Evolutionary conservation across 2,888 invertebrate genomes (phyloP), one percentile per base, ranked within the genome.

Genomic region (Doris montereyensis): DNA sequence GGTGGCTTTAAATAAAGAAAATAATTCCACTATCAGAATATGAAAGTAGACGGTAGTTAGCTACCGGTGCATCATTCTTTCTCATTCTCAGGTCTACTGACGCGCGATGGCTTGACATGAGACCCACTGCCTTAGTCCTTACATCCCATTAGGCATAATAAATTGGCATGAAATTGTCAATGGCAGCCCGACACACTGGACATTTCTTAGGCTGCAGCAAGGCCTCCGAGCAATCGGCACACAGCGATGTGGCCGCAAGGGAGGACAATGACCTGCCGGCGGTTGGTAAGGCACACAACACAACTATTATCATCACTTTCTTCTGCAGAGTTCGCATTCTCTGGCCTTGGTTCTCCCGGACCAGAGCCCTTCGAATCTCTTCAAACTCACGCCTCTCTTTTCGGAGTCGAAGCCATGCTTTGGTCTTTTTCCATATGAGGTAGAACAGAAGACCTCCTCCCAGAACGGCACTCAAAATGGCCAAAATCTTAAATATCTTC

Each of bases 241-340:
- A 97, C 34, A 97, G 92, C 87, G 97, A 97, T 95, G 90, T 97
- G 97, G 0, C 97, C 97, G 91, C 97, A 97, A 0, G 97, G 96
- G 81, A 97, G 91, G 76, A 97, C 91, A 85, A 97, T 95, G 60
- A 96, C 95, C 94, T 97, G 96, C 87, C 96, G 95, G 0, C 96
- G 96, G 92, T 96, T 96, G 79, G 94, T 94, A 57, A 95, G 93
- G 91, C 97, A 97, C n/a, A 97, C 95, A 28, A 97, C 95, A 88
- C 97, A 97, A 10, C 94, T 91, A 87, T 94, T 90, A 93, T 79
- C 93, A 34, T 68, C 77, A 60, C 75, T 58, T 21, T 72, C 26
- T 5, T 67, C 74, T n/a, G 75, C 28, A 17, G 30, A 35, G 2
- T 21, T 26, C 13, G 21, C 77, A 17, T 58, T 52, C 32, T 68